phyloP scores from a whole-genome alignment of 2,888 invertebrate genomes.

The Chironomus riparius region DNA sequence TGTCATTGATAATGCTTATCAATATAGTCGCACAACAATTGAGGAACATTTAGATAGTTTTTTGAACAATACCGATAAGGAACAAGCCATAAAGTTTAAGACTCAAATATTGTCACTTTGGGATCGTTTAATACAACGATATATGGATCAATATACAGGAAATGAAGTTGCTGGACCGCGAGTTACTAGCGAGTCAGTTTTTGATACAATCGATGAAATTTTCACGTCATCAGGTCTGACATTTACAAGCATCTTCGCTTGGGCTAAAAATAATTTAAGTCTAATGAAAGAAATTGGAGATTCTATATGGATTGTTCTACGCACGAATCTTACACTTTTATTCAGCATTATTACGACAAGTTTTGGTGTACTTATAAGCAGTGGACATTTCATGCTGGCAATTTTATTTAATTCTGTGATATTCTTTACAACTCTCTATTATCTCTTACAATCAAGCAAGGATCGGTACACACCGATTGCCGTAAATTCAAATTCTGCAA shows the following conservation, averaged over 20 bases:
- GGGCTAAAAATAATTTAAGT: slow-evolving; percentile 84
- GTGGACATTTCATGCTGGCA: slow-evolving; percentile 82
- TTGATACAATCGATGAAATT: slow-evolving; percentile 60
- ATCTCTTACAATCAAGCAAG: slow-evolving; percentile 78
- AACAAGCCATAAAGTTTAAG: slow-evolving; percentile 73
- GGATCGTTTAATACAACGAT: slow-evolving; percentile 88
- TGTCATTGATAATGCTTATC: slow-evolving; percentile 84
- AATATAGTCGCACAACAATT: slow-evolving; percentile 85
- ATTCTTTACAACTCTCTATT: slow-evolving; percentile 94
- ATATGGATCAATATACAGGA: slow-evolving; percentile 63
- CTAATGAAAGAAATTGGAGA: slow-evolving; percentile 79
- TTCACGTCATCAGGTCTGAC: slow-evolving; percentile 64
- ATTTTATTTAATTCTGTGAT: slow-evolving; percentile 82
- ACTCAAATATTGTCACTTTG: slow-evolving; percentile 83
- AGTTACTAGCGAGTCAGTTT: slow-evolving; percentile 62
- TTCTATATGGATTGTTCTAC: slow-evolving; percentile 81
- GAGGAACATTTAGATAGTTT: slow-evolving; percentile 63
- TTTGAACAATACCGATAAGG: slow-evolving; percentile 68
- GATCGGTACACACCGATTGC: slow-evolving; percentile 87
- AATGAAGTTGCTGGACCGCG: slow-evolving; percentile 56
- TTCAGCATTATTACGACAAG: slow-evolving; percentile 79
- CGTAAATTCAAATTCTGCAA: slow-evolving; percentile 68
- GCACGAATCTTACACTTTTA: slow-evolving; percentile 81
- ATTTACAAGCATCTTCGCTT: slow-evolving; percentile 58
- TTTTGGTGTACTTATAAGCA: slow-evolving; percentile 75